Percentiles rank a stretch among this genome's conserved stretches.
phyloP scores from a whole-genome alignment of 2,113 vertebrate species.

The Pan paniscus region DNA sequence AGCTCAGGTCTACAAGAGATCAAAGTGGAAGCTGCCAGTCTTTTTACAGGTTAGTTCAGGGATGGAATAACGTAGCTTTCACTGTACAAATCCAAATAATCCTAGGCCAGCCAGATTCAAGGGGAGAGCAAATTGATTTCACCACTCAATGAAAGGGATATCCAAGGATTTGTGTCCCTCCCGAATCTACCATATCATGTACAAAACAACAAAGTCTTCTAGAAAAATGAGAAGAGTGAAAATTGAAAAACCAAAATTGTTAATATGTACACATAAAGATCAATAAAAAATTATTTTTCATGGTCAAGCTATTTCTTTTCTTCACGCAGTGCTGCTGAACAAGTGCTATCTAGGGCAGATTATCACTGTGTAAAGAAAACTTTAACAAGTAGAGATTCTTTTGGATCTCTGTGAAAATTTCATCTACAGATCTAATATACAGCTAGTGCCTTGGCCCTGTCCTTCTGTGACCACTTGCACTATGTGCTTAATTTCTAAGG shows the following conservation, averaged over 20 bases:
- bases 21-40: not conserved
- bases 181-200: not conserved
- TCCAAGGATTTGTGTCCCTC: not conserved
- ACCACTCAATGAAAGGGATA: not conserved
- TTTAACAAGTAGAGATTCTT: not conserved
- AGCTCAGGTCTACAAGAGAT: not conserved
- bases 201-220: not conserved
- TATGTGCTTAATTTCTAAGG: not conserved
- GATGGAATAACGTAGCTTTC: not conserved
- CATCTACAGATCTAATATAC: not conserved
- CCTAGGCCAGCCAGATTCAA: not conserved
- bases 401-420: not conserved
- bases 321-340: not conserved
- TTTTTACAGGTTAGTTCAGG: not conserved
- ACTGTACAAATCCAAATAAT: not conserved
- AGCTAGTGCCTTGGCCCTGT: not conserved
- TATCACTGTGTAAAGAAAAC: not conserved
- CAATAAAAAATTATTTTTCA: not conserved
- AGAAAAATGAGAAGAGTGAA: not conserved
- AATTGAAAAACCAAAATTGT: not conserved
- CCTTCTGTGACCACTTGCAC: not conserved
- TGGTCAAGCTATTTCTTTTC: conserved; percentile 1
- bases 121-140: not conserved
- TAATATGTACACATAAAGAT: not conserved
- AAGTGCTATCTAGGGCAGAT: not conserved